Percentiles rank a stretch among this genome's conserved stretches.
Evolutionary conservation across 2,113 vertebrate species (phyloP).

Genomic region (Peucedramus taeniatus): DNA sequence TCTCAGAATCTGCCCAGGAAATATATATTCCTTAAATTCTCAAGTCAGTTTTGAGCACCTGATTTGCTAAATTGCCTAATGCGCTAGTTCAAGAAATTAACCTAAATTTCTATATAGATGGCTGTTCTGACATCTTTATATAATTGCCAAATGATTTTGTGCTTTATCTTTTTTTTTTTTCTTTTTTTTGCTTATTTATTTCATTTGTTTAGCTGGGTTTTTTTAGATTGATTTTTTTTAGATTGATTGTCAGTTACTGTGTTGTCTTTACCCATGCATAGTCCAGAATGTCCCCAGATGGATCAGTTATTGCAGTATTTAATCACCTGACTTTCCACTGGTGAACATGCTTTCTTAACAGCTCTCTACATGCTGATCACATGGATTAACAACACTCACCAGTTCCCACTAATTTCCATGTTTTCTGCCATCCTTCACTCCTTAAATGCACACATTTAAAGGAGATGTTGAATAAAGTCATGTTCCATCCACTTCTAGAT

Average conservation of each 20-base stretch:
- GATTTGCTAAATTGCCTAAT: not conserved
- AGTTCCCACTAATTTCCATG: not conserved
- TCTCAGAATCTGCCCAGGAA: not conserved
- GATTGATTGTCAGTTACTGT: not conserved
- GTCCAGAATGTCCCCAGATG: not conserved
- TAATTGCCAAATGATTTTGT: not conserved
- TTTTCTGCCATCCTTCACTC: not conserved
- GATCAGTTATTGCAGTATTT: not conserved
- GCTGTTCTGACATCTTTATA: not conserved
- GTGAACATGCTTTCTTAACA: not conserved
- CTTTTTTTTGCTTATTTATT: not conserved
- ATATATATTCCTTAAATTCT: not conserved
- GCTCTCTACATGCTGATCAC: too few species aligned
- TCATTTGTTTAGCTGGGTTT: not conserved
- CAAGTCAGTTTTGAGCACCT: not conserved
- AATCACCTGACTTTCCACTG: not conserved
- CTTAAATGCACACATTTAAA: not conserved
- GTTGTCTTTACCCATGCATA: not conserved
- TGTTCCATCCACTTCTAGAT: not conserved
- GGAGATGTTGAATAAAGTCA: not conserved
- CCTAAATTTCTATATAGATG: not conserved
- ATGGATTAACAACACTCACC: not conserved
- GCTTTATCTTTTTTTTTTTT: accelerated
- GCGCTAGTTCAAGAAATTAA: not conserved
- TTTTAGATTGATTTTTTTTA: not conserved